A percentile compares a stretch with the other conserved stretches of the same genome.
These are phyloP conservation scores for Stigmatopora nigra DNA, from an alignment of 2,113 vertebrate genomes.

Conservation along the genomic window DNA sequence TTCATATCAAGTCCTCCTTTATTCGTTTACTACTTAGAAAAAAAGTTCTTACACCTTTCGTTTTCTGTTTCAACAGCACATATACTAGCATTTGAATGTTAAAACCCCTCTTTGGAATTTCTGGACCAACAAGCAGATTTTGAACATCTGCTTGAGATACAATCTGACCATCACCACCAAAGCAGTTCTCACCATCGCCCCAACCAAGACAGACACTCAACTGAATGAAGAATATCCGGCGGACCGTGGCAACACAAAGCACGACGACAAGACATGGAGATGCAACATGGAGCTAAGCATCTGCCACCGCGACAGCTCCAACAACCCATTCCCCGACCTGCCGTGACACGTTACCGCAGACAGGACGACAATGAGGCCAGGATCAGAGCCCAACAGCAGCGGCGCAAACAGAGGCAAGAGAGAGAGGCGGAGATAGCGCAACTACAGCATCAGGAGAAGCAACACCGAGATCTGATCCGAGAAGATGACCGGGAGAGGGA, in stretches of 20 bases:
- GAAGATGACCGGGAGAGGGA: constrained; percentile 76
- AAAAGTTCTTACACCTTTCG: too few species aligned
- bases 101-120: too few species aligned
- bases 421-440: constrained; percentile 56
- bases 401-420: constrained; percentile 60
- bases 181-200: constrained; percentile 46
- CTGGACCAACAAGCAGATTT: constrained; percentile 34
- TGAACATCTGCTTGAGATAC: constrained; percentile 77
- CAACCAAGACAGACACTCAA: constrained; percentile 48
- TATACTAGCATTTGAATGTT: too few species aligned
- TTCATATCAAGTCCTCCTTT: too few species aligned
- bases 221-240: constrained; percentile 17
- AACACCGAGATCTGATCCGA: constrained; percentile 30
- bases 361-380: constrained; percentile 67
- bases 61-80: too few species aligned
- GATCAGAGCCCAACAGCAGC: constrained; percentile 63
- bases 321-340: constrained; percentile 56
- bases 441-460: constrained; percentile 29
- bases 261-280: constrained; percentile 48
- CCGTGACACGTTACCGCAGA: constrained; percentile 64
- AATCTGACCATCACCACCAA: constrained; percentile 60
- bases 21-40: too few species aligned
- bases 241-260: constrained; percentile 17
- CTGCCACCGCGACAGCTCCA: constrained; percentile 9
- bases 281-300: constrained; percentile 41